Evolutionary conservation across 2,797 vertebrate genomes (phyloP), one percentile per base, ranked within the genome.

Genomic region (Phrynocephalus vlangalii): DNA sequence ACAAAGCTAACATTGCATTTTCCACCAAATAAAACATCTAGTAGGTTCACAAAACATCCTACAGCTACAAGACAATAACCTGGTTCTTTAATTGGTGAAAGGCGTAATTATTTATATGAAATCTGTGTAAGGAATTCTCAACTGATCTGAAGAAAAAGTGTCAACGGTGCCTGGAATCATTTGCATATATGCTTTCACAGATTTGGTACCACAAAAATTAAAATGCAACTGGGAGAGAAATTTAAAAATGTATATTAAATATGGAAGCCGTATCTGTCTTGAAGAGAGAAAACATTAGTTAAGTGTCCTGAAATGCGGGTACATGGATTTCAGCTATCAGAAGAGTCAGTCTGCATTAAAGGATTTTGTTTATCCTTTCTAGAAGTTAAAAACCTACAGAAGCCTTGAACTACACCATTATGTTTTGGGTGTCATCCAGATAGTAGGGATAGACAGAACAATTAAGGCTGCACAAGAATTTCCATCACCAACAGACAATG

Each of bases 401-500:
- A 79, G 88, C 89, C 89, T 94, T 93, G 92, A 95, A 96, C 90
- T 94, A 87, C 93, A 94, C 91, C 80, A 50, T 91, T 95, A 88
- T 93, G 84, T 91, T 88, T 93, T 90, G 92, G 91, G 90, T 94
- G 91, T 95, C 92, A 24, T 30, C 33, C 33, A 86, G 88, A 94
- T 94, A 93, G 89, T 92, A 93, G 92, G 60, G 71, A 90, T 90
- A 92, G 92, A 93, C 79, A 94, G 92, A 94, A 95, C 93, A 95
- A 94, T 95, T 95, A 95, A 95, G 94, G 92, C 89, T 92, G 85
- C 95, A 93, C 92, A 94, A 91, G 93, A 88, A 92, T 93, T 94
- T 93, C 93, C 93, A 94, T 95, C 94, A 94, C 92, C 91, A 91
- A 87, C 1, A 0, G 92, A 95, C 94, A 95, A 95, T 94, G 87